These are phyloP conservation scores for Dastarcus helophoroides DNA, from an alignment of 2,888 invertebrate species.

Conservation along the genomic window DNA sequence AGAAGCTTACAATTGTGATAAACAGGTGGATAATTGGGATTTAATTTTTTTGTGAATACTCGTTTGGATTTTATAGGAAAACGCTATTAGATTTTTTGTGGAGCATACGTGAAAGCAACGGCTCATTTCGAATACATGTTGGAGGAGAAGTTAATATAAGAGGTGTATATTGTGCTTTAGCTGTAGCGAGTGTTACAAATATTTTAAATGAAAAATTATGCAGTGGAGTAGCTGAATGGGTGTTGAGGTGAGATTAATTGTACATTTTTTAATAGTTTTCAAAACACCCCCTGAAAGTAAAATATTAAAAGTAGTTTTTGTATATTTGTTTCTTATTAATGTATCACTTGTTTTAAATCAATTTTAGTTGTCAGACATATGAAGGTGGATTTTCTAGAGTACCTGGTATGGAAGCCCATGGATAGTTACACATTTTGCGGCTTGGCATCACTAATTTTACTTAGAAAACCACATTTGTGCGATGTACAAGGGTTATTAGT, in stretches of 20 bases:
- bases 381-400: slow-evolving; percentile 96
- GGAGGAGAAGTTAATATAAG: slow-evolving; percentile 91
- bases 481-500: slow-evolving; percentile 64
- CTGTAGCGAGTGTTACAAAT: slow-evolving; percentile 79
- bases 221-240: slow-evolving; percentile 83
- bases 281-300: slow-evolving; percentile 1
- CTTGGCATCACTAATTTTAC: slow-evolving; percentile 74
- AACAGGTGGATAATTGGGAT: too few species aligned
- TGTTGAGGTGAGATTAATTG: slow-evolving; percentile 45
- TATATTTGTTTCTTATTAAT: neutral
- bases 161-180: slow-evolving; percentile 93
- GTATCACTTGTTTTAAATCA: slow-evolving; percentile 6
- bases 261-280: too few species aligned
- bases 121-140: slow-evolving; percentile 84
- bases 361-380: slow-evolving; percentile 93
- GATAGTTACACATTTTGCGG: slow-evolving; percentile 99
- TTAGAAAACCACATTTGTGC: slow-evolving; percentile 64
- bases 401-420: slow-evolving; percentile 95
- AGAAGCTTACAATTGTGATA: slow-evolving; percentile 77
- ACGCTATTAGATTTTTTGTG: slow-evolving; percentile 66
- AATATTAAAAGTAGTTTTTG: too few species aligned
- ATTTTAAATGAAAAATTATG: slow-evolving; percentile 66
- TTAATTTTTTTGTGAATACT: too few species aligned
- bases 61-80: slow-evolving; percentile 38
- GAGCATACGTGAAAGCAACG: slow-evolving; percentile 67